A percentile compares a stretch with the other conserved stretches of the same genome.
Evolutionary conservation across 2,113 vertebrate species (phyloP).

Genomic region (Gasterosteus aculeatus): DNA sequence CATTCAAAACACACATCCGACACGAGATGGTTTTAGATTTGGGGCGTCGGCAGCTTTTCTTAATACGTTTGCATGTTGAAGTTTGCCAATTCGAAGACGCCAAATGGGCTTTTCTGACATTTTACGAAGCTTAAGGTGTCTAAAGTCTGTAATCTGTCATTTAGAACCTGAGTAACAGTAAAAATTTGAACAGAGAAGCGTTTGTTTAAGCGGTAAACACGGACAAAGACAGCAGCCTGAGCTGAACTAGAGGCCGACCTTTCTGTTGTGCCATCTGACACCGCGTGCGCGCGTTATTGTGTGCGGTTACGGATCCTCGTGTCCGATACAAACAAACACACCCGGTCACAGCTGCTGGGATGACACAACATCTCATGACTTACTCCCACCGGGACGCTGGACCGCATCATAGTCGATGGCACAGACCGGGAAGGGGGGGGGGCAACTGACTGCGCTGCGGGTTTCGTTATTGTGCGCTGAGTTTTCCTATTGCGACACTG

Average conservation of each 20-base stretch:
- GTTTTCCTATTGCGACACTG: neutral
- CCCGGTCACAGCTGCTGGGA: neutral
- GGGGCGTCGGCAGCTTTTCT: neutral
- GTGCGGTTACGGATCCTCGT: neutral
- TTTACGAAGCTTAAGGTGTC: neutral
- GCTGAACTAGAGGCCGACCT: too few species aligned
- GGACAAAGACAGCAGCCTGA: neutral
- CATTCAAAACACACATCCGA: constrained; percentile 26
- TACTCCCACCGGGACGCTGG: neutral
- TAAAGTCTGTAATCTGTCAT: neutral
- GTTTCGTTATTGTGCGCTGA: constrained; percentile 10
- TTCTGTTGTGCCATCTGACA: too few species aligned
- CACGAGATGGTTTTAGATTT: neutral
- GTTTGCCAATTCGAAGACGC: neutral
- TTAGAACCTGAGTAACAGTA: neutral
- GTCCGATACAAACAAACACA: neutral
- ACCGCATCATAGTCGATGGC: constrained; percentile 16
- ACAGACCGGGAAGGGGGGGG: neutral
- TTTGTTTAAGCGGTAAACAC: too few species aligned
- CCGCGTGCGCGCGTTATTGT: neutral
- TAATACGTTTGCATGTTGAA: neutral
- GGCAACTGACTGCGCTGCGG: constrained; percentile 11
- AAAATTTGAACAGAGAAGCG: neutral
- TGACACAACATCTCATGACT: constrained; percentile 22
- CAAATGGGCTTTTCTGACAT: neutral